Evolutionary conservation across 1,140 invertebrate genomes (phyloP).

Genomic region (Scaptodrosophila lebanonensis): DNA sequence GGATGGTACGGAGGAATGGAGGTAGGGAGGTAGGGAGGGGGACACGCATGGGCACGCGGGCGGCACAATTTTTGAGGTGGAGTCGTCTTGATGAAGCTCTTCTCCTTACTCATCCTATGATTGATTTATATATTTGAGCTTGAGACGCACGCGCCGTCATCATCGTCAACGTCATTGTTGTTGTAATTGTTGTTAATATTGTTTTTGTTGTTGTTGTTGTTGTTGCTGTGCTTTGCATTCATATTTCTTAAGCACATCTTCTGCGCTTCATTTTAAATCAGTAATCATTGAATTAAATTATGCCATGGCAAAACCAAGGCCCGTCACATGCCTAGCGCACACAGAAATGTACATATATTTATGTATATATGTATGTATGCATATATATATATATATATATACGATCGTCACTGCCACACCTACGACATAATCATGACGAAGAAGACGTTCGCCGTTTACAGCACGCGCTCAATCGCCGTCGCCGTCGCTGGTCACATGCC

Average conservation of each 20-base stretch:
- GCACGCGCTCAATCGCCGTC: conserved; percentile 38
- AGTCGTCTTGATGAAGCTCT: conserved; percentile 4
- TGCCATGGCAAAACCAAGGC: conserved; percentile 42
- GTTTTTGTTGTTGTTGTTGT: conserved; percentile 3
- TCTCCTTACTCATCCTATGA: conserved; percentile 36
- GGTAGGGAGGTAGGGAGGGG: neutral
- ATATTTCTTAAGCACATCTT: too few relatives aligned
- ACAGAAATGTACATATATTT: conserved; percentile 6
- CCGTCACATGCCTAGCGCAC: neutral
- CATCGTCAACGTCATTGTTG: conserved; percentile 11
- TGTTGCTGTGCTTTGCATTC: conserved; percentile 25
- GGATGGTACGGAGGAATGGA: neutral
- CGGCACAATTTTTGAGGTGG: neutral
- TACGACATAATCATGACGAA: conserved; percentile 27
- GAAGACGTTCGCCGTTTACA: conserved; percentile 27
- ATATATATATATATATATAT: conserved; percentile 10
- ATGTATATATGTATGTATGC: conserved; percentile 14
- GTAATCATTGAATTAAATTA: conserved; percentile 75
- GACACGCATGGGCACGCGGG: too few relatives aligned
- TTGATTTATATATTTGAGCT: conserved; percentile 73
- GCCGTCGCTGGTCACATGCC: conserved; percentile 54
- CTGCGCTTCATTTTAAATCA: conserved; percentile 63
- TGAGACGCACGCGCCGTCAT: conserved; percentile 48
- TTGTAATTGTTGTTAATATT: neutral
- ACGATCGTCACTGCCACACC: conserved; percentile 62